Base-by-base conservation (phyloP, 2,797 vertebrate species). In the Cetoscarus ocellatus region DNA sequence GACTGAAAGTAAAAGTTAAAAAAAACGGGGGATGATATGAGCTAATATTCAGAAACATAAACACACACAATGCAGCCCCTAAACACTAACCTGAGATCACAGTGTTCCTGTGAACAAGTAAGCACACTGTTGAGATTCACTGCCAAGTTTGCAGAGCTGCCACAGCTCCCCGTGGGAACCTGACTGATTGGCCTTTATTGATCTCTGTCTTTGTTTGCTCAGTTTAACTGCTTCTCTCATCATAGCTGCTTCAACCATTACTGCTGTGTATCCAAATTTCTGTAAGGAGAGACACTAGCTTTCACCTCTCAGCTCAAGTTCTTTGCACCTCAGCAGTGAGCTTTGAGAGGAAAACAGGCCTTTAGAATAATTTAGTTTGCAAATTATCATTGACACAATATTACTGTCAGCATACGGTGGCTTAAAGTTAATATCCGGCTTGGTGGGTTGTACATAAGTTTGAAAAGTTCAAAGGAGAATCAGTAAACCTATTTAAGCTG, bases 81-180 rank as follows among this genome's bases (percentile, higher is more conserved):
- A 52, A 70, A 77, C 60, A 61, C 58, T 64, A 50, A 70, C 55
- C 12, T 47, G 64, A 51, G 47, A 65, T 73, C 43, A 47, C n/a
- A 13, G 43, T n/a, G 42, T 70, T 77, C 49, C 15, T 57, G 43
- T 63, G 43, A 77, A 49, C 48, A 47, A 61, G 52, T 0, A 3
- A 61, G 36, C 64, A 59, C 55, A 56, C 52, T 43, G 73, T 42
- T 54, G 66, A 70, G 61, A 70, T 58, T 12, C 68, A 42, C 39
- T 62, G 79, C 56, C 9, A 55, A 54, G 71, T 87, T 79, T 83
- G 72, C 82, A 76, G 63, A 89, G 64, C 79, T 84, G 75, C 83
- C 84, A 63, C 57, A 0, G 8, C 59, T 77, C 68, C 61, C 67
- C 54, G 63, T 88, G 64, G 69, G 77, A 83, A 79, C 72, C 68